A percentile compares a stretch with the other conserved stretches of the same genome.
Conservation (phyloP, 2,113 vertebrate species). For the Sakesphorus luctuosus region DNA sequence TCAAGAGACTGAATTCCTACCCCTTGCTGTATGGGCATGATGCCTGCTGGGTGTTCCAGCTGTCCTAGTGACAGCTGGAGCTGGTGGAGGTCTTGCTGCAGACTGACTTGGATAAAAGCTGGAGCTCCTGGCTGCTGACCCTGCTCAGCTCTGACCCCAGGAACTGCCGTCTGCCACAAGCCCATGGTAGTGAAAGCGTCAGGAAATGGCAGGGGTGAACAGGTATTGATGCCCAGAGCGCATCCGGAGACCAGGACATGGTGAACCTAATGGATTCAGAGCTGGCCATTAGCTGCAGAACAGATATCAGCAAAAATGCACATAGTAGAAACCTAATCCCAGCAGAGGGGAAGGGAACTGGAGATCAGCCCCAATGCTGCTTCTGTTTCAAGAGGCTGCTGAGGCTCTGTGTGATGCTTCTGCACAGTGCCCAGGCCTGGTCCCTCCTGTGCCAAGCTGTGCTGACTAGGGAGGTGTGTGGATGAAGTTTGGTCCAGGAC, state of each 20-base stretch:
- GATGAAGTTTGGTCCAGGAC: neutral
- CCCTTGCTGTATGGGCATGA: neutral
- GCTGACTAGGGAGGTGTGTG: fast-evolving
- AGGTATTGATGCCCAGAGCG: neutral
- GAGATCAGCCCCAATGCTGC: neutral
- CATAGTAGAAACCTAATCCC: constrained; percentile 12
- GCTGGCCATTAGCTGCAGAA: constrained; percentile 36
- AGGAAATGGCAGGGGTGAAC: neutral
- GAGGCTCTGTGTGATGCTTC: neutral
- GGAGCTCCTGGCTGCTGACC: neutral
- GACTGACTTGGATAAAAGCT: neutral
- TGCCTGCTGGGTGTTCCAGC: neutral
- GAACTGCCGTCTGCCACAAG: neutral
- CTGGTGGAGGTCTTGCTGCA: neutral
- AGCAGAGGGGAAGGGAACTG: neutral
- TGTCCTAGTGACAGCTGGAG: neutral
- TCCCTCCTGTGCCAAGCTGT: neutral
- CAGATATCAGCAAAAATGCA: constrained; percentile 40
- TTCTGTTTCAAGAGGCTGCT: neutral
- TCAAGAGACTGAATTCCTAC: neutral
- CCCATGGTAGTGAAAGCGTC: neutral
- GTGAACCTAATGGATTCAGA: constrained; percentile 25
- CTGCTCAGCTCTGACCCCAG: neutral
- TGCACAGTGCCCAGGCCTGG: neutral
- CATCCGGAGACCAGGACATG: neutral